Evolutionary conservation across 2,797 vertebrate species (phyloP), one percentile per base, ranked within the genome.

Genomic region (Alcedo atthis): DNA sequence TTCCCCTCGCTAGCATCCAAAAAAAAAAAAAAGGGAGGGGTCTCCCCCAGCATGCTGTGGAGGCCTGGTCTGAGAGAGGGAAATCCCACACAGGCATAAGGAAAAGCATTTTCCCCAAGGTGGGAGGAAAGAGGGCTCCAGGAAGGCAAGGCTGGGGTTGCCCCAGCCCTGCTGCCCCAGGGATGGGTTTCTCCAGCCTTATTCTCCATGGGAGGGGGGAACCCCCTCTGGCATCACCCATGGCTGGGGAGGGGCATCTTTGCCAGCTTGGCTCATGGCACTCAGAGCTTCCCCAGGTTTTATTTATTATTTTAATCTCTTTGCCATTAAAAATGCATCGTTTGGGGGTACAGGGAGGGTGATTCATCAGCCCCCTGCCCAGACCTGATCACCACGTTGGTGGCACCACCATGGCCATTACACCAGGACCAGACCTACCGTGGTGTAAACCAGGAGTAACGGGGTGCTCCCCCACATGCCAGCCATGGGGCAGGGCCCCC

Each of bases 251-350:
- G 59, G 43, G 43, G 57, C 54, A 4, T n/a, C 81, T 30, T 35
- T 71, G 30, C 77, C 49, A 0, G 0, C 3, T 20, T 14, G 3
- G 1, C 57, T 37, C 16, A 15, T 2, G 0, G 46, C 43, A 10
- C 70, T 7, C 0, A 9, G 81, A 26, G 5, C 78, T 82, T 77
- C 20, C n/a, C 19, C 16, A 25, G 32, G 0, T 54, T 91, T 75
- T 86, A 80, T 89, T 95, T 89, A 92, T 91, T 76, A 43, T 83
- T 93, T 95, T 95, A 75, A 95, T 94, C 76, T 66, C 6, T 81
- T 92, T 75, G 9, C 21, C 49, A 81, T 93, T 90, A 93, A 93
- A 94, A 95, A 90, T 68, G 66, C 73, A 70, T 49, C 1, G 0
- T 28, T 19, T 1, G 33, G 45, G 84, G 81, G 35, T 54, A 66